Base-by-base conservation (phyloP, 1,140 invertebrate species). In the Drosophila tani region DNA sequence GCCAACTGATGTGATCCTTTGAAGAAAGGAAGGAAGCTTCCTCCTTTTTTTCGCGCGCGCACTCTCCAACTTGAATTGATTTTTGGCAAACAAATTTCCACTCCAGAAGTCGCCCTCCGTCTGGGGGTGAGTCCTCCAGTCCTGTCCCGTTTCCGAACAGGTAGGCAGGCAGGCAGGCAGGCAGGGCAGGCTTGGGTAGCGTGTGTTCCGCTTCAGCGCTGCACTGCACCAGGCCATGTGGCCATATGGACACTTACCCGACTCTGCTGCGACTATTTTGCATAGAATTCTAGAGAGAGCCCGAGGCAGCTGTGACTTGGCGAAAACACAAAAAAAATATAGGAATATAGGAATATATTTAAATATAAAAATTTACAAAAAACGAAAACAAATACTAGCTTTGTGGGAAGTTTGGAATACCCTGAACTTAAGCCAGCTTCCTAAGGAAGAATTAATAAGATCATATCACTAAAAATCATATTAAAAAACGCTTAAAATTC, bases 71-170 rank as follows among this genome's bases (percentile, higher is more conserved):
- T 74, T 38, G 75, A 84, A 81, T 75, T 87, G 84, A 87, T 87
- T 87, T 87, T 56, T 87, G 67, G 73, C 83, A 87, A 87, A 81
- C 83, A 80, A 79, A 75, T 68, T 79, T 59, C 66, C 69, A 86
- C 56, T 80, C 62, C 58, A 71, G 8, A 63, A 45, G 58, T 64
- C 64, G 47, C 27, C 19, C 27, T 46, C 24, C 12, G 19, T 40
- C 29, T 32, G 53, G 41, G 41, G 57, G 76, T 79, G 55, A 50
- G 41, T 47, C 27, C 24, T 12, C 21, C 21, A 24, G 17, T 17
- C 11, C 47, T 47, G 62, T 4, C 6, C 50, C 12, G 15, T n/a
- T n/a, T n/a, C n/a, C n/a, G n/a, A n/a, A n/a, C n/a, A n/a, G n/a
- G n/a, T n/a, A n/a, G n/a, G n/a, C 51, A 27, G 17, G 32, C 38